Base-by-base conservation (phyloP, 2,113 vertebrate species). In the Aythya baeri region DNA sequence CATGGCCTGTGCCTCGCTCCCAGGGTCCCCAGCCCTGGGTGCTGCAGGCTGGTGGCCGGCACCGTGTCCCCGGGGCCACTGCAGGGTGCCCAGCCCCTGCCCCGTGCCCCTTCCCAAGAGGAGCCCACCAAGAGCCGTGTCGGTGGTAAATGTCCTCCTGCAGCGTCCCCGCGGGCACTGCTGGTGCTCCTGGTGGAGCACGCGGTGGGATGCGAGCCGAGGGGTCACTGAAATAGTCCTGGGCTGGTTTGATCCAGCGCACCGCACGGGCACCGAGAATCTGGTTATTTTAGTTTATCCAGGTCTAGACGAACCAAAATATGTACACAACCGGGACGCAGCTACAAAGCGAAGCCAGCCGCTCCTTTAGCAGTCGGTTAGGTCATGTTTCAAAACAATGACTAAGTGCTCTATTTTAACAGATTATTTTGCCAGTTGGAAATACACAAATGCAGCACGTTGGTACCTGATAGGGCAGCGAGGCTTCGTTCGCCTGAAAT, bases 321-420 rank as follows among this genome's bases (percentile, higher is more conserved):
- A 96, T 15, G 80, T 90, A 8, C 92, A 4, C 34, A 41, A 84
- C 34, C 75, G 92, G 90, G 36, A 72, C 92, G 83, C 32, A 32
- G 86, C 94, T 91, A 74, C 85, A 18, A 11, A 91, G 93, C 86
- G 67, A 12, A 71, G 22, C 52, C 95, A 83, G 76, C 94, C 73
- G 88, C 70, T 67, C 96, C 91, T 86, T 75, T 61, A 65, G 81
- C 94, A 92, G 91, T 70, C 76, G 57, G 73, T 97, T 94, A 94
- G 96, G 86, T 96, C 92, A 95, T 95, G 15, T 95, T 95, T 96
- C 93, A 94, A 96, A 96, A 96, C 96, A 96, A 96, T 92, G 93
- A 95, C 94, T 96, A 96, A 95, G 96, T 92, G 93, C 93, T 97
- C 96, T 96, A 95, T 96, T 96, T 97, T 96, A 96, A 96, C 94